phyloP scores from a whole-genome alignment of 2,113 vertebrate genomes.

The Trichomycterus rosablanca region DNA sequence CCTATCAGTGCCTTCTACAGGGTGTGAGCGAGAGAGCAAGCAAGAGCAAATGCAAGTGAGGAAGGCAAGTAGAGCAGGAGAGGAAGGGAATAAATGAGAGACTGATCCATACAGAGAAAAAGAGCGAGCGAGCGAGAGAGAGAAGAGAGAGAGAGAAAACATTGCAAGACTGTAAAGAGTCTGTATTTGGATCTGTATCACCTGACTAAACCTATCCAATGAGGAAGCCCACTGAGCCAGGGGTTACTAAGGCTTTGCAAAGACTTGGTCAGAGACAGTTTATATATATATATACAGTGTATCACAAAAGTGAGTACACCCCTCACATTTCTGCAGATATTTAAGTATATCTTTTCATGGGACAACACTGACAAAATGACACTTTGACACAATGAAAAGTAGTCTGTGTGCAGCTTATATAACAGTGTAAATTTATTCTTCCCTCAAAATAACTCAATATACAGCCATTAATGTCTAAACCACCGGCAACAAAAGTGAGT shows the following conservation, averaged over 20 bases:
- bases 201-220: conserved; percentile 75
- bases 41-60: conserved; percentile 24
- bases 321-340: too few relatives aligned
- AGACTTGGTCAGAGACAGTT: conserved; percentile 33
- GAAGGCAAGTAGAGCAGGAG: conserved; percentile 23
- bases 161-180: conserved; percentile 49
- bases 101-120: conserved; percentile 35
- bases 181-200: conserved; percentile 70
- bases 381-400: too few relatives aligned
- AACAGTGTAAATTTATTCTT: too few relatives aligned
- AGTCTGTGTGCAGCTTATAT: too few relatives aligned
- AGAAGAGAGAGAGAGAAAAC: too few relatives aligned
- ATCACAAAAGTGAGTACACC: too few relatives aligned
- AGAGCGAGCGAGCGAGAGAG: conserved; percentile 30
- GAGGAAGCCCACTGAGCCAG: conserved; percentile 39
- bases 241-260: conserved; percentile 63
- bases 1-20: conserved; percentile 83
- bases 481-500: too few relatives aligned
- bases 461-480: too few relatives aligned
- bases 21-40: conserved; percentile 55
- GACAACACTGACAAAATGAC: too few relatives aligned
- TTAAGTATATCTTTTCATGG: too few relatives aligned
- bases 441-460: too few relatives aligned
- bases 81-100: conserved; percentile 36
- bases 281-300: too few relatives aligned